Evolutionary conservation across 2,888 invertebrate species (phyloP).

Genomic region (Aradus depressus): DNA sequence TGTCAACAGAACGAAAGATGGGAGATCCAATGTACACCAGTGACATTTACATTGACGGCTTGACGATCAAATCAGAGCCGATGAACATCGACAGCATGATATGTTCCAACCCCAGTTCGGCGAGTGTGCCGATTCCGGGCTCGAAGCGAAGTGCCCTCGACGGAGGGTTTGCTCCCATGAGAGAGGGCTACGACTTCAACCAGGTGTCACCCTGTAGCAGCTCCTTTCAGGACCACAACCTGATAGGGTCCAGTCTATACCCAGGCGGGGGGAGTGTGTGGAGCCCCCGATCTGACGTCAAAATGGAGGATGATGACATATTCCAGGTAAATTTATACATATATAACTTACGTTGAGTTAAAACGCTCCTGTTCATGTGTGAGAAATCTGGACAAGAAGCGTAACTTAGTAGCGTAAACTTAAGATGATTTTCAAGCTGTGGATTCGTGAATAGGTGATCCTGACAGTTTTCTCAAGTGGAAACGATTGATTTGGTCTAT

Average conservation of each 20-base stretch:
- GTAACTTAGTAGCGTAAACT: too few species aligned
- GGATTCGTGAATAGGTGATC: too few species aligned
- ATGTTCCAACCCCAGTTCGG: conserved; percentile 37
- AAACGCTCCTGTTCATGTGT: too few species aligned
- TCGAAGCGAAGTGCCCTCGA: conserved; percentile 39
- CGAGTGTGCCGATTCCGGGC: conserved; percentile 56
- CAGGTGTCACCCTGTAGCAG: conserved; percentile 31
- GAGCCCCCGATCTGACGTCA: conserved; percentile 38
- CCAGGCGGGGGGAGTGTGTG: conserved; percentile 24
- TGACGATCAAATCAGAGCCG: conserved; percentile 53
- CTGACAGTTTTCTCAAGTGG: too few species aligned
- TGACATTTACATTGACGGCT: conserved; percentile 51
- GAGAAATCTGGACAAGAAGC: too few species aligned
- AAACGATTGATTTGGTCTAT: too few species aligned
- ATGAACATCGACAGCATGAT: conserved; percentile 33
- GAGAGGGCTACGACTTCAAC: conserved; percentile 44
- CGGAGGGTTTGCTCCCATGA: conserved; percentile 34
- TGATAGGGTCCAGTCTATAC: conserved; percentile 25
- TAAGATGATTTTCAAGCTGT: too few species aligned
- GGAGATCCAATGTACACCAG: conserved; percentile 46
- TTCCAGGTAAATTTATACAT: conserved; percentile 50
- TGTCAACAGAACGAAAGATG: conserved; percentile 17
- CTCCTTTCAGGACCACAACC: conserved; percentile 30
- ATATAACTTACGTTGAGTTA: too few species aligned
- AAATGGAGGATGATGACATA: conserved; percentile 80